Conservation (phyloP, 2,113 vertebrate species). For the Hyperopisus bebe region DNA sequence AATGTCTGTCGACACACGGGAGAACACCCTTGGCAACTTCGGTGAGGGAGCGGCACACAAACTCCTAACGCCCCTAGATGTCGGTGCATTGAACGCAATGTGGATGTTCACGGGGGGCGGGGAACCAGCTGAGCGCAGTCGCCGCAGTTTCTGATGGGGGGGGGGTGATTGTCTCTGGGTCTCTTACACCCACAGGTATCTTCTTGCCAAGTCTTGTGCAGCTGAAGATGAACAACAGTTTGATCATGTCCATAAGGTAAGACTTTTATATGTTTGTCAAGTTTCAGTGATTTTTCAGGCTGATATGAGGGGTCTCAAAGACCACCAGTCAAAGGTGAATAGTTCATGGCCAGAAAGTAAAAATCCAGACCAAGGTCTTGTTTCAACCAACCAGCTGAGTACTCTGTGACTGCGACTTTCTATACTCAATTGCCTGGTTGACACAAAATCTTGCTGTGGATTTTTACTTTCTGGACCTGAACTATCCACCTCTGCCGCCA, state of each 20-base stretch:
- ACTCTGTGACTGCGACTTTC: background rate
- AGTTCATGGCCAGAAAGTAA: background rate
- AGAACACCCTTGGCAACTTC: constrained; percentile 75
- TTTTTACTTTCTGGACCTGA: background rate
- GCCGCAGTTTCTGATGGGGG: constrained; percentile 18
- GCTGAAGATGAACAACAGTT: constrained; percentile 84
- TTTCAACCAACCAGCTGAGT: no score
- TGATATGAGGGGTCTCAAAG: background rate
- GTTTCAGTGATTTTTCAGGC: background rate
- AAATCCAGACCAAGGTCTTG: background rate
- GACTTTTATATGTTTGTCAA: constrained; percentile 22
- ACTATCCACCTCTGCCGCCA: background rate
- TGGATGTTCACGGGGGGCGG: background rate
- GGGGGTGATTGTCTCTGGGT: constrained; percentile 26
- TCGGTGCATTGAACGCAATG: background rate
- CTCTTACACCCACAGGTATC: constrained; percentile 60
- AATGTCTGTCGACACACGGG: constrained; percentile 71
- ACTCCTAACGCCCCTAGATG: background rate
- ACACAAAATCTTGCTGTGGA: background rate
- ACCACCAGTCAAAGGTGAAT: background rate
- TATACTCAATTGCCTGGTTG: background rate
- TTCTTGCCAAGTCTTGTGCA: constrained; percentile 78
- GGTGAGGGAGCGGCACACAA: constrained; percentile 63
- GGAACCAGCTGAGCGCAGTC: constrained; percentile 11
- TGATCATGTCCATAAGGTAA: constrained; percentile 81